Evolutionary conservation across 2,888 invertebrate genomes (phyloP).

Genomic region (Xylocampa areola): DNA sequence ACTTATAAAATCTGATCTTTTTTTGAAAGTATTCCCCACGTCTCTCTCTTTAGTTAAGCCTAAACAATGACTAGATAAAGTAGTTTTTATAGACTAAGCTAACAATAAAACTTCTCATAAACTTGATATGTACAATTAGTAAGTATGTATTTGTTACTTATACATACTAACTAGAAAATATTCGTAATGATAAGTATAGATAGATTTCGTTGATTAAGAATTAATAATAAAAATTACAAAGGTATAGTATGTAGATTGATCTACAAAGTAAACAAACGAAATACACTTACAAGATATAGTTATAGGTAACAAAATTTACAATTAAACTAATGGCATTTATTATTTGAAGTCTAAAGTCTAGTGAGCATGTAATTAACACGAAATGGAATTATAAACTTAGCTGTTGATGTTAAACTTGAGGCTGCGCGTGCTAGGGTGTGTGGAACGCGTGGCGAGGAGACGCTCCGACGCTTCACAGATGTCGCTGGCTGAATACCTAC

Average conservation of each 20-base stretch:
- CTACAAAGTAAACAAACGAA: constrained; percentile 48
- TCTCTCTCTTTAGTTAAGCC: constrained; percentile 52
- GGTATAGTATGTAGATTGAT: constrained; percentile 41
- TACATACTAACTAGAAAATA: constrained; percentile 49
- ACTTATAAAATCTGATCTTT: constrained; percentile 11
- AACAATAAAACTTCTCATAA: constrained; percentile 60
- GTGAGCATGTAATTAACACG: constrained; percentile 78
- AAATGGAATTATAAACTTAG: constrained; percentile 78
- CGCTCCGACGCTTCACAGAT: constrained; percentile 90
- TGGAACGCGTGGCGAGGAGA: constrained; percentile 88
- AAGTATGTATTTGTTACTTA: constrained; percentile 49
- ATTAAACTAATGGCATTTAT: constrained; percentile 66
- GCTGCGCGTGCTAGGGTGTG: constrained; percentile 91
- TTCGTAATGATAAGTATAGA: constrained; percentile 54
- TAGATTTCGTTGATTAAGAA: constrained; percentile 67
- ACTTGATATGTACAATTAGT: constrained; percentile 75
- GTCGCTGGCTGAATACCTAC: constrained; percentile 92
- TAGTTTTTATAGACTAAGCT: constrained; percentile 59
- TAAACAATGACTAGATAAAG: constrained; percentile 73
- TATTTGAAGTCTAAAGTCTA: constrained; percentile 71
- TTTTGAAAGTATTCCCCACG: constrained; percentile 29
- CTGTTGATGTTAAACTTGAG: constrained; percentile 89
- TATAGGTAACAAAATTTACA: constrained; percentile 55
- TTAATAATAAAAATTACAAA: constrained; percentile 48
- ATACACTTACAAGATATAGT: constrained; percentile 54